Evolutionary conservation across 2,797 vertebrate species (phyloP), one percentile per base, ranked within the genome.

Genomic region (Alcedo atthis): DNA sequence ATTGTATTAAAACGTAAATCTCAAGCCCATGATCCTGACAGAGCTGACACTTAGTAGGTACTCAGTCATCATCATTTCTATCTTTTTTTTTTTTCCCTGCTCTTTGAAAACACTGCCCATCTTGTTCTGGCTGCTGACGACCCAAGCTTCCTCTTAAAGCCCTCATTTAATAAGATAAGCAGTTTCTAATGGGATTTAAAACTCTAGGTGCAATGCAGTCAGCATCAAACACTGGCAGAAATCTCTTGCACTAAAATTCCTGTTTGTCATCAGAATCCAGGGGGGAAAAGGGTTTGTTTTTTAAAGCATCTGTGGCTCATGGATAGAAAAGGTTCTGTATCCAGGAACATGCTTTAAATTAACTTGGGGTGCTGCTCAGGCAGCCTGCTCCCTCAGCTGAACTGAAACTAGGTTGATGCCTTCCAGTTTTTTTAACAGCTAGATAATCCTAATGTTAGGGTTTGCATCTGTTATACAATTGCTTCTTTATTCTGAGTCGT

Each of bases 401-500:
- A 81, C 54, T 66, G 73, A 90, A 89, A 76, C 57, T 20, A 73
- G 22, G 14, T 43, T 85, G 73, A 71, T 91, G 93, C 77, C 78
- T 87, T 85, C 58, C 67, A 57, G 26, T 51, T 32, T 88, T 88
- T 85, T 90, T 63, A 87, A 54, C 7, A 24, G 67, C 33, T 30
- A 73, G 71, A 92, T 85, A 84, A 94, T 86, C 32, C 54, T 48
- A 86, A 64, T 43, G 37, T 79, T 96, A 17, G 8, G 51, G 10
- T 92, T 85, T 58, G 73, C 75, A 76, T 95, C 81, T 90, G 73
- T 91, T 96, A 89, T 22, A 91, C 78, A 90, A 87, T 86, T 70
- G 53, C 67, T 77, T 67, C 69, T 92, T 94, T 92, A 81, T 92
- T 90, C 91, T 91, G 89, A 94, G 84, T 95, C 75, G 85, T 92